Evolutionary conservation across 2,888 invertebrate species (phyloP), one percentile per base, ranked within the genome.

Genomic region (Teinopalpus imperialis): DNA sequence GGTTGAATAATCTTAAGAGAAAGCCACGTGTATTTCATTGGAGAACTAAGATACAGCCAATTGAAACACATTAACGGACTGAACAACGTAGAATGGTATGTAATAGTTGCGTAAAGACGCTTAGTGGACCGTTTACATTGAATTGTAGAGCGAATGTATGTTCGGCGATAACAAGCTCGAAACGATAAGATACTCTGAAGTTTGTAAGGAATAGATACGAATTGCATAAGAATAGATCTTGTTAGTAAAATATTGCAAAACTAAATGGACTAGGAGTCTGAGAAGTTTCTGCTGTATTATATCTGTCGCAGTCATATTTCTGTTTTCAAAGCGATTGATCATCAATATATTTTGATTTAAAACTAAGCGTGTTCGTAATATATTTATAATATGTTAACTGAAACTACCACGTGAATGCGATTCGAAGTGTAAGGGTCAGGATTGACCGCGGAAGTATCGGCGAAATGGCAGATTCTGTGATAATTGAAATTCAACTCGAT

Each of bases 1-100:
- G 51, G 56, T 58, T 55, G 49, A 54, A 53, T 53, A 54, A 55
- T 49, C 44, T 20, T 21, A 4, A 26, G 43, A 52, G 60, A 60
- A 57, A 60, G 60, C 55, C 50, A 30, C 41, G 36, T 47, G 45
- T 43, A 27, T 49, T 51, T 52, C 51, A 48, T 52, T 36, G 34
- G 37, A 43, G 47, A 20, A 31, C 43, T 44, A 34, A 46, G 43
- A 43, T 41, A 47, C 45, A 37, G 46, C 40, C 39, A 51, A 53
- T 49, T 46, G 54, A 46, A 47, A 48, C 43, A 49, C 30, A 43
- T 43, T 44, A 44, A 18, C 37, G 5, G 18, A 20, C 23, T 23
- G 21, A 31, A 44, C 37, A 44, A 24, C 31, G 30, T 30, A 18
- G 30, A 37, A 16, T 21, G 23, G 26, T 34, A 34, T 42, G 42